Evolutionary conservation across 2,797 vertebrate species (phyloP), one percentile per base, ranked within the genome.

Genomic region (Astyanax mexicanus): DNA sequence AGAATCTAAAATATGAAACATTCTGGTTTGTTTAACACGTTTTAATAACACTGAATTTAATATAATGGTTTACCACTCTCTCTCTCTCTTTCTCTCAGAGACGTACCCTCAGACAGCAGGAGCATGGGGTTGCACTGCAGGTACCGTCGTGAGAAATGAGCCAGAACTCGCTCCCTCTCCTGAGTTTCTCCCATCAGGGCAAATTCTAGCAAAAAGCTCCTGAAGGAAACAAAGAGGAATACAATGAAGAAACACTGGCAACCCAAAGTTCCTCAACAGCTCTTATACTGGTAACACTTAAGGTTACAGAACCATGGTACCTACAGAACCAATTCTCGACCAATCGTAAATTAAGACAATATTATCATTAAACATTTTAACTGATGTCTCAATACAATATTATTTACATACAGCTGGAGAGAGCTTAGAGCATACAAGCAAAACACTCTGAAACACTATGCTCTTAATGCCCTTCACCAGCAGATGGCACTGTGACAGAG

Each of bases 121-220:
- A 91, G 83, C 29, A 83, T 89, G 0, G 95, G 93, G 81, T 97
- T 98, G 89, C 96, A 98, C 84, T 94, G 92, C 0, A 95, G 91
- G 86, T 96, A 98, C 69, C 97, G 92, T 74, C 93, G 94, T 11
- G 97, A 99, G 83, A 99, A 99, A 87, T 98, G 98, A 70, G 95
- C 94, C 83, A 99, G 89, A 78, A 98, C 95, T 44, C 97, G 86
- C 81, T 99, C 97, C 70, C 97, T 92, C 87, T 99, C 97, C 88
- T 98, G 97, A 0, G 96, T 98, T 90, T 98, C 97, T 35, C 98
- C 98, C 93, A 97, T 96, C 83, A 99, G 90, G 35, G 95, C 95
- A 84, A 98, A 95, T 88, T 98, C 96, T 80, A 92, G 91, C 62
- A 98, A 92, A 90, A 98, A 99, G 35, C 89, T 92, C 86, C 98